Evolutionary conservation across 1,140 invertebrate genomes (phyloP), one percentile per base, ranked within the genome.

Genomic region (Drosophila parvula): DNA sequence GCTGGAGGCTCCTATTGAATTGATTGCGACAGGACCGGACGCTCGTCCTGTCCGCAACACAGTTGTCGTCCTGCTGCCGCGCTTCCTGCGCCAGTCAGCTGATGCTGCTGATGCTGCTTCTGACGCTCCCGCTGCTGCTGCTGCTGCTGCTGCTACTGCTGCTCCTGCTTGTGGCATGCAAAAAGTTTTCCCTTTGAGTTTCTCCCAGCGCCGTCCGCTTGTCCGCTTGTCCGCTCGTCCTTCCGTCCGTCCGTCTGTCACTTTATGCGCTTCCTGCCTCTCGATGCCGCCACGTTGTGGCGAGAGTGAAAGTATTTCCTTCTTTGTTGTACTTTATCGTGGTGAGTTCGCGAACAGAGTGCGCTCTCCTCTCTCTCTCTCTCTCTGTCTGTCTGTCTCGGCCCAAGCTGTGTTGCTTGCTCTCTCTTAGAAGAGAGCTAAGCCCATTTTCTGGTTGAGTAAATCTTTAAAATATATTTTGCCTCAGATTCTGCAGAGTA

Each of bases 271-370:
- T 86, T 86, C 79, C 82, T 86, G 82, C 65, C 74, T 56, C 62
- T 86, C 79, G 83, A 82, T 82, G 83, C 83, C 82, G 82, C 82
- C 82, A 86, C 82, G 82, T 88, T 86, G 75, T 82, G 76, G 75
- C 83, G 83, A 86, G 83, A 86, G 83, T 86, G 83, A 86, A 86
- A 86, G 83, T 86, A 79, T 68, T 68, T 60, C 38, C 64, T 62
- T 30, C 61, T 78, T 62, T 69, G 44, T 73, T 56, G 59, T 60
- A 50, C 61, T 69, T 59, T 44, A 76, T 67, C 55, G 74, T 76
- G 74, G 74, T 76, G 74, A 76, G 58, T 74, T 79, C 36, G n/a
- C 62, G 14, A 58, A 32, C 48, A 45, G 61, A 62, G 34, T 45
- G 53, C 30, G 28, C 56, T 61, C n/a, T 34, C 41, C 30, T 28